Evolutionary conservation across 2,113 vertebrate species (phyloP).

Genomic region (Chamaetylas fuelleborni): DNA sequence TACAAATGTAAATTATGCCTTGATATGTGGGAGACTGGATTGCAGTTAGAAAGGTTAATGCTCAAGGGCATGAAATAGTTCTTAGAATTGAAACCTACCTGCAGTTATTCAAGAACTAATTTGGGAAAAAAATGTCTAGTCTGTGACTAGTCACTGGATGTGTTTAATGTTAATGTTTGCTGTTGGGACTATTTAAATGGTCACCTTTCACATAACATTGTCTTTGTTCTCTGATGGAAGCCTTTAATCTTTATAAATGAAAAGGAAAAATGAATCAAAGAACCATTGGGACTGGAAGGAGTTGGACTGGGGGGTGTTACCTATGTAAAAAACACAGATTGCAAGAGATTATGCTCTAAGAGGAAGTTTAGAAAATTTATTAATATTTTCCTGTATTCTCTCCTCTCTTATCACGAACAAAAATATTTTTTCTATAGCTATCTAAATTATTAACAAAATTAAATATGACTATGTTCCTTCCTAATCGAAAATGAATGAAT

Average conservation of each 20-base stretch:
- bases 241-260: background rate
- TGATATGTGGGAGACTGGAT: background rate
- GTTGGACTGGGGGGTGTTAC: background rate
- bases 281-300: background rate
- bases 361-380: background rate
- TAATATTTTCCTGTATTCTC: background rate
- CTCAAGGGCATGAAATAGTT: background rate
- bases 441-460: background rate
- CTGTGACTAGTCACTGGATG: background rate
- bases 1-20: background rate
- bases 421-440: background rate
- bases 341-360: background rate
- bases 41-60: background rate
- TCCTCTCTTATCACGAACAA: background rate
- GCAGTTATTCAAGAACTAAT: background rate
- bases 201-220: background rate
- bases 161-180: constrained; percentile 1
- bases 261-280: background rate
- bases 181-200: background rate
- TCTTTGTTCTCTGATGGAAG: background rate
- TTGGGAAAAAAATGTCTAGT: background rate
- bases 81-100: background rate
- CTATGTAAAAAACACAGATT: background rate
- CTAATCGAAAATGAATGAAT: background rate
- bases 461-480: background rate